phyloP scores from a whole-genome alignment of 35 echinoderm and acorn worm species.

The Chiridota heheva region DNA sequence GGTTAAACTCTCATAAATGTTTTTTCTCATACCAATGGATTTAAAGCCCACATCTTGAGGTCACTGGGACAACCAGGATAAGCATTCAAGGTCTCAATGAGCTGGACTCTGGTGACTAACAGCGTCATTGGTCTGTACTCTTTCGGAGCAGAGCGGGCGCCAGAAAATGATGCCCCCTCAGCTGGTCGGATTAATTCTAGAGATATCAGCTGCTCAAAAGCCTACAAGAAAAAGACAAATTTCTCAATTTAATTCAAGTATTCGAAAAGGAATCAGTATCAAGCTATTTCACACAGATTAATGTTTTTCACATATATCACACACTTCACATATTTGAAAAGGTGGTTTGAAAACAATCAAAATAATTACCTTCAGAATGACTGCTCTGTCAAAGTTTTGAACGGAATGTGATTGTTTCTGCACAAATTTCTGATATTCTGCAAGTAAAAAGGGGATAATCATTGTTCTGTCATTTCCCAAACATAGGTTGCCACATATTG shows the following conservation, averaged over 20 bases:
- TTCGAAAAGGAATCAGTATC: background rate
- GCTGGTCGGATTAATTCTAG: slow-evolving; percentile 77
- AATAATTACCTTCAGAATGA: slow-evolving; percentile 76
- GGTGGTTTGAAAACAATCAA: background rate
- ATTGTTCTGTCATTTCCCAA: too few species aligned
- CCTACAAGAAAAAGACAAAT: slow-evolving; percentile 48
- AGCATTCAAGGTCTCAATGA: slow-evolving; percentile 59
- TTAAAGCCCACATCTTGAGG: slow-evolving; percentile 80
- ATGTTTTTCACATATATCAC: background rate
- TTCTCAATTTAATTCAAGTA: background rate
- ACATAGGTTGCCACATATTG: too few species aligned
- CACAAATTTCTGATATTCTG: slow-evolving; percentile 95
- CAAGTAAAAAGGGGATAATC: slow-evolving; percentile 2
- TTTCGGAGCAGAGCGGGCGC: slow-evolving; percentile 67
- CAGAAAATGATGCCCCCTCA: slow-evolving; percentile 42
- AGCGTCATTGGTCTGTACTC: slow-evolving; percentile 89
- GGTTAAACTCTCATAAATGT: background rate
- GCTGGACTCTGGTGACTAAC: slow-evolving; percentile 67
- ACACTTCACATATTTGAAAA: background rate
- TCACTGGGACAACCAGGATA: slow-evolving; percentile 82
- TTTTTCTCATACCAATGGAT: slow-evolving; percentile 55
- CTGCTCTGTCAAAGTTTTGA: slow-evolving; percentile 81
- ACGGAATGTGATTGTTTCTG: slow-evolving; percentile 87
- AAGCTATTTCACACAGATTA: background rate
- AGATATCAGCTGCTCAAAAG: slow-evolving; percentile 90